Percentiles rank a stretch among this genome's conserved stretches.
Conservation (phyloP, 1,140 invertebrate species). For the Drosophila varians region DNA sequence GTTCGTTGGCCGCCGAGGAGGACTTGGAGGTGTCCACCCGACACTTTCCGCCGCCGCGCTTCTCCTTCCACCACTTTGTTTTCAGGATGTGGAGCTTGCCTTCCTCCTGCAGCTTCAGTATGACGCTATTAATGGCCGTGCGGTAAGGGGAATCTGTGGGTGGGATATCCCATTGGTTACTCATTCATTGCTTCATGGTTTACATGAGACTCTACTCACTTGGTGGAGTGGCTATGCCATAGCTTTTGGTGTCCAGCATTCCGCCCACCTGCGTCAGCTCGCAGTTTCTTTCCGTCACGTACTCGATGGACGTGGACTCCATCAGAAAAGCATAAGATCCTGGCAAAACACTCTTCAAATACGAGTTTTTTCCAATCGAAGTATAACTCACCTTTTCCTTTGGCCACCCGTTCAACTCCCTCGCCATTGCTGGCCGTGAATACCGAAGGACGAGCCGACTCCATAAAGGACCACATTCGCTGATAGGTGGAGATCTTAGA, state of each 20-base stretch:
- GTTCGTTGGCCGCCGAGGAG: slow-evolving; percentile 92
- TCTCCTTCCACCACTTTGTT: slow-evolving; percentile 98
- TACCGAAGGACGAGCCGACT: slow-evolving; percentile 92
- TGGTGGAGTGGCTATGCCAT: slow-evolving; percentile 96
- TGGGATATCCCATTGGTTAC: slow-evolving; percentile 40
- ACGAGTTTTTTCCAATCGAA: too few species aligned
- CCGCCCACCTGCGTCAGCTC: slow-evolving; percentile 95
- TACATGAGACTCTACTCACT: slow-evolving; percentile 86
- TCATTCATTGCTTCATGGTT: not conserved
- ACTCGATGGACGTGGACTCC: slow-evolving; percentile 97
- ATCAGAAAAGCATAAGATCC: slow-evolving; percentile 94
- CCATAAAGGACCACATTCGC: slow-evolving; percentile 97
- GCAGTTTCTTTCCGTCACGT: slow-evolving; percentile 95
- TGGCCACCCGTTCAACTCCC: slow-evolving; percentile 92
- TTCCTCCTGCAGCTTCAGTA: slow-evolving; percentile 96
- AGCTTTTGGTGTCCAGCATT: slow-evolving; percentile 95
- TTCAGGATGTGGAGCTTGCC: slow-evolving; percentile 96
- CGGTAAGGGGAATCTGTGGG: slow-evolving; percentile 92
- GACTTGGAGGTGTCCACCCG: slow-evolving; percentile 93
- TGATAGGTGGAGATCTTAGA: slow-evolving; percentile 96
- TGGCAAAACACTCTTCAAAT: not conserved
- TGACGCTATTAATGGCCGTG: slow-evolving; percentile 93
- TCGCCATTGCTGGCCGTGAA: slow-evolving; percentile 94
- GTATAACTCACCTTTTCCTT: slow-evolving; percentile 87
- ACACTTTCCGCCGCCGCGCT: slow-evolving; percentile 92